Evolutionary conservation across 2,113 vertebrate species (phyloP).

Genomic region (Coptodon bakossiorum): DNA sequence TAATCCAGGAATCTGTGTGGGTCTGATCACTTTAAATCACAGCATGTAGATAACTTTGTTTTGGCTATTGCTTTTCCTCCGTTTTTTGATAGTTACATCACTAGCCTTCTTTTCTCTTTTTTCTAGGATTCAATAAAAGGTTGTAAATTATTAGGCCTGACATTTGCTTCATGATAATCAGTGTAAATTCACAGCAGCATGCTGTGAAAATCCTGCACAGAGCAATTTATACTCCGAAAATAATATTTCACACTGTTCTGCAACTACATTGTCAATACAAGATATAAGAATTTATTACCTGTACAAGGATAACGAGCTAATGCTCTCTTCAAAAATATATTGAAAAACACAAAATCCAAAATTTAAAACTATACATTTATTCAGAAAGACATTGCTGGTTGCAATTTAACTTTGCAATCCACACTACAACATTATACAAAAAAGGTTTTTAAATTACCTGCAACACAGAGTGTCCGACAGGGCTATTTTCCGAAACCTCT

Average conservation of each 20-base stretch:
- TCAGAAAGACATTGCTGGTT: background rate
- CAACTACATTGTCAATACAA: background rate
- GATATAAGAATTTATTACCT: slow-evolving; percentile 9
- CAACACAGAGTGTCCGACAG: slow-evolving; percentile 91
- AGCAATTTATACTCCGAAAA: background rate
- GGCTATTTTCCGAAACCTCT: slow-evolving; percentile 89
- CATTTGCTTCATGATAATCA: slow-evolving; percentile 1
- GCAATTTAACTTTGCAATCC: background rate
- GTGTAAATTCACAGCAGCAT: background rate
- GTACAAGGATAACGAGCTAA: background rate
- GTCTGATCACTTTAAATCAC: background rate
- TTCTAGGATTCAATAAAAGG: background rate
- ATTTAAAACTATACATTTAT: background rate
- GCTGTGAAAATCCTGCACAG: slow-evolving; percentile 8
- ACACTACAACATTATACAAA: background rate
- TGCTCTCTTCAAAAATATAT: background rate
- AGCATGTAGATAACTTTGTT: background rate
- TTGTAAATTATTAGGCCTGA: background rate
- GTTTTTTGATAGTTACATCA: background rate
- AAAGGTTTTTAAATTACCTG: slow-evolving; percentile 76
- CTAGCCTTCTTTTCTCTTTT: background rate
- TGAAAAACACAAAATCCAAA: background rate
- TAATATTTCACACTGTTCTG: background rate
- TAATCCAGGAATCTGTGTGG: background rate
- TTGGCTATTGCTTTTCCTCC: background rate